Evolutionary conservation across 2,888 invertebrate genomes (phyloP).

Genomic region (Leptothorax acervorum): DNA sequence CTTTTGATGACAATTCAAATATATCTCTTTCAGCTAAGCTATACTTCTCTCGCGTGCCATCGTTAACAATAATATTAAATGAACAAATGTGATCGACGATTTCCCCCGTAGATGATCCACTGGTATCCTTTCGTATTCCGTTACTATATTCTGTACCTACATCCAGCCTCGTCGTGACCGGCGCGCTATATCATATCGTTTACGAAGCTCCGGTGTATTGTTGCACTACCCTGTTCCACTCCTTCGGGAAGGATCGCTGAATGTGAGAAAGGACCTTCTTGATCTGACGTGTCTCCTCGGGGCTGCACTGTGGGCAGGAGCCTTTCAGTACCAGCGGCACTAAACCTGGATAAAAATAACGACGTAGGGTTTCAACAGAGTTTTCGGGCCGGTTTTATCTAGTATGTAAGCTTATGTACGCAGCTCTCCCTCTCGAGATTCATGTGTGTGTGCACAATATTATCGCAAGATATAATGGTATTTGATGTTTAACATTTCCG

Average conservation of each 20-base stretch:
- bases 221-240: conserved; percentile 91
- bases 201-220: conserved; percentile 87
- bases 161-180: conserved; percentile 43
- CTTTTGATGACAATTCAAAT: neutral
- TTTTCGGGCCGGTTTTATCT: conserved; percentile 62
- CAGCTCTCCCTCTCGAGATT: conserved; percentile 43
- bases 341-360: conserved; percentile 87
- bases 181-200: conserved; percentile 53
- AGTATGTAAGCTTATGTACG: conserved; percentile 61
- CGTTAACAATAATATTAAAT: conserved; percentile 29
- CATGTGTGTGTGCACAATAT: conserved; percentile 22
- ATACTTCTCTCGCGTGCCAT: neutral
- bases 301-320: conserved; percentile 90
- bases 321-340: conserved; percentile 92
- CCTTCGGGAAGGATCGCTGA: conserved; percentile 91
- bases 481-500: conserved; percentile 40
- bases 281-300: conserved; percentile 90
- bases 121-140: conserved; percentile 11
- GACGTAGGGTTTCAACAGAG: conserved; percentile 59
- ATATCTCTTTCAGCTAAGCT: neutral
- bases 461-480: conserved; percentile 31
- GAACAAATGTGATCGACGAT: neutral
- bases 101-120: neutral
- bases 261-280: conserved; percentile 91
- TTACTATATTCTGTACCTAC: neutral